Base-by-base conservation (phyloP, 2,888 invertebrate genomes). In the Merodon equestris region DNA sequence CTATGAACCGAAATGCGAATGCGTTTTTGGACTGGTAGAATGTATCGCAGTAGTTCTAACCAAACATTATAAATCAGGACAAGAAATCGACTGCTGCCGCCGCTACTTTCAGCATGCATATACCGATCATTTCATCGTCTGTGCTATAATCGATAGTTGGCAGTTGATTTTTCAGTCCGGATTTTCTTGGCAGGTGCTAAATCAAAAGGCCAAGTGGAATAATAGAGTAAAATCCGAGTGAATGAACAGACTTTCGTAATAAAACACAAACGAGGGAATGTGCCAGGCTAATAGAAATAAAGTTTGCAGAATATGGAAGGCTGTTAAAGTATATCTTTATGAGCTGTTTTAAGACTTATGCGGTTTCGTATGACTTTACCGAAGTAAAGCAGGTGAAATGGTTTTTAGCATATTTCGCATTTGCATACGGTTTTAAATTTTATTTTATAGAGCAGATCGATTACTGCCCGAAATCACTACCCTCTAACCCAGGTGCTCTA, bases 401-500 rank as follows among this genome's bases (percentile, higher is more conserved):
- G n/a, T n/a, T n/a, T n/a, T n/a, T n/a, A n/a, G n/a, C n/a, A n/a
- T n/a, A n/a, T n/a, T n/a, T n/a, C n/a, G n/a, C n/a, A 7, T 27
- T 27, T 27, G 27, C 27, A 27, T 27, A 27, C 27, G 7, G 2
- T 27, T 7, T 27, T 27, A 4, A n/a, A n/a, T 27, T 27, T 27
- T 27, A 7, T 27, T 2, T 27, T 7, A 27, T 4, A 27, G 34
- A 58, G 47, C 47, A 47, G 58, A 58, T 64, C 54, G 64, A 58
- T 54, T 58, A 60, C 18, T 54, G 27, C 48, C 63, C 71, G 50
- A 66, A 76, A 76, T 76, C 71, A 54, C 58, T 64, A 58, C 48
- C 18, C 13, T 12, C 27, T 17, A 18, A 4, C 13, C 36, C 27
- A 27, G 13, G 19, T n/a, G 9, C 47, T 27, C 7, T 27, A 27